A percentile compares a stretch with the other conserved stretches of the same genome.
Conservation (phyloP, 2,888 invertebrate species). For the Caenorhabditis zanzibari region DNA sequence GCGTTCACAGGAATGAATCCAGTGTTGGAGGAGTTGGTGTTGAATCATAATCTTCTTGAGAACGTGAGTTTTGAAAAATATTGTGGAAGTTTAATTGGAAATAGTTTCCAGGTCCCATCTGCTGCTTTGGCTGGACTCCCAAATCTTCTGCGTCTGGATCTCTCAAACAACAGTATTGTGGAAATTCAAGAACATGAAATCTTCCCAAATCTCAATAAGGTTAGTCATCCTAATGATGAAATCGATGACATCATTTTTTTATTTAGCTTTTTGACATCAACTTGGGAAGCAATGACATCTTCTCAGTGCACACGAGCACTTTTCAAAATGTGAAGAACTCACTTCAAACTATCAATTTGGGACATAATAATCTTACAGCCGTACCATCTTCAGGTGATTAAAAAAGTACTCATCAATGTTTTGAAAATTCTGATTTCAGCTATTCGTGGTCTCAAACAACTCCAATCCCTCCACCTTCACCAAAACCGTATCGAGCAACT, state of each 20-base stretch:
- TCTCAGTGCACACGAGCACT: constrained; percentile 77
- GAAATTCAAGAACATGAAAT: constrained; percentile 76
- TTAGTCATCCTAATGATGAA: constrained; percentile 41
- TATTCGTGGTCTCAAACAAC: constrained; percentile 82
- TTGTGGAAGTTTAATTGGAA: constrained; percentile 5
- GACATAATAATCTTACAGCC: constrained; percentile 78
- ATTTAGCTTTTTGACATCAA: constrained; percentile 82
- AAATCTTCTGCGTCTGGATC: constrained; percentile 78
- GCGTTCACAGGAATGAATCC: constrained; percentile 82
- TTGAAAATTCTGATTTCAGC: constrained; percentile 69
- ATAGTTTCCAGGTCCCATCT: constrained; percentile 72
- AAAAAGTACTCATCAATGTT: neutral
- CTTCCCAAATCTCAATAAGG: constrained; percentile 80
- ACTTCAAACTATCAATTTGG: constrained; percentile 82
- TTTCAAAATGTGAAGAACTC: constrained; percentile 81
- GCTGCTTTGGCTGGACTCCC: constrained; percentile 74
- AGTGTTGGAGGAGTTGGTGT: constrained; percentile 78
- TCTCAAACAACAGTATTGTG: constrained; percentile 81
- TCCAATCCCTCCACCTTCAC: constrained; percentile 82
- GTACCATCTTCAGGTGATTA: constrained; percentile 81
- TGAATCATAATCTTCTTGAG: constrained; percentile 76
- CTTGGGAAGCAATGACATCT: constrained; percentile 81
- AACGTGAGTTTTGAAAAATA: too few relatives aligned
- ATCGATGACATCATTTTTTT: neutral
- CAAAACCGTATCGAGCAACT: constrained; percentile 79